phyloP scores from a whole-genome alignment of 2,113 vertebrate genomes.

The Paramisgurnus dabryanus region DNA sequence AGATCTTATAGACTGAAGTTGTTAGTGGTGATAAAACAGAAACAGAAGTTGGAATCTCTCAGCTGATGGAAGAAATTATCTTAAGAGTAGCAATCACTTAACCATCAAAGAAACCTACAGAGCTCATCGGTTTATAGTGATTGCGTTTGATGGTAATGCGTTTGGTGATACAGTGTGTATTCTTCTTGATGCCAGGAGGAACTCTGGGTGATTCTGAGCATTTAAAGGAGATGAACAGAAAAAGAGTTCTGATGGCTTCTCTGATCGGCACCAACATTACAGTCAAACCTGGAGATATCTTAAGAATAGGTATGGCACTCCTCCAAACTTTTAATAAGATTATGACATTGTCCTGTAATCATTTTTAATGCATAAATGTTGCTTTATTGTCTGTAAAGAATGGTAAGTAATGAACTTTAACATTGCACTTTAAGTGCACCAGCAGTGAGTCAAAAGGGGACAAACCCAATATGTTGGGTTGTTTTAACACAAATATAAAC shows the following conservation, averaged over 20 bases:
- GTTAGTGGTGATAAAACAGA: background rate
- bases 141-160: background rate
- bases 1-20: background rate
- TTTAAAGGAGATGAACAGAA: slow-evolving; percentile 68
- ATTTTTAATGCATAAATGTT: too few species aligned
- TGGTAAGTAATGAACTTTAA: too few species aligned
- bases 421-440: too few species aligned
- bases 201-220: slow-evolving; percentile 67
- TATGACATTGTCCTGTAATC: background rate
- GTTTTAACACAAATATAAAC: too few species aligned
- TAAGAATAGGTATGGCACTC: slow-evolving; percentile 75
- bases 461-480: too few species aligned
- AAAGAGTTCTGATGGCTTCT: slow-evolving; percentile 77
- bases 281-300: slow-evolving; percentile 71
- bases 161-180: background rate
- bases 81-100: background rate
- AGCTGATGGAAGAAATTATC: background rate
- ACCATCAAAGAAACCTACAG: background rate
- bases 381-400: too few species aligned
- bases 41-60: background rate
- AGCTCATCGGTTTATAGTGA: background rate
- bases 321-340: background rate
- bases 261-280: slow-evolving; percentile 67
- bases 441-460: too few species aligned
- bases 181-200: background rate